Conservation (phyloP, 2,888 invertebrate genomes). For the Erpobdella octoculata region DNA sequence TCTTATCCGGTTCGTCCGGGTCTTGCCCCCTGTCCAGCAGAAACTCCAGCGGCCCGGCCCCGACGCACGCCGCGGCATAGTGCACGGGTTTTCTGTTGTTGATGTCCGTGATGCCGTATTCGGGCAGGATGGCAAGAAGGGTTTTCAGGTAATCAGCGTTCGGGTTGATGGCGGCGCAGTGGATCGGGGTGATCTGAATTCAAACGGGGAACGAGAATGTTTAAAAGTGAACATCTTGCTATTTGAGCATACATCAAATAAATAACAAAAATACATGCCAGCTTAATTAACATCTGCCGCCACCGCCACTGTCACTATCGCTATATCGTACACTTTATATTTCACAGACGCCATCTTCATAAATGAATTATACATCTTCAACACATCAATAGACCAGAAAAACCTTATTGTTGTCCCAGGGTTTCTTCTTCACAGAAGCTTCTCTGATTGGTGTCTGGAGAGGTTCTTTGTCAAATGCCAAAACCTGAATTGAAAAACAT, state of each 20-base stretch:
- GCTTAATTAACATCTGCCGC: background rate
- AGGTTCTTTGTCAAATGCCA: slow-evolving; percentile 49
- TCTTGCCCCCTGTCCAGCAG: slow-evolving; percentile 46
- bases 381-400: slow-evolving; percentile 13
- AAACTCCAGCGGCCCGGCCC: slow-evolving; percentile 53
- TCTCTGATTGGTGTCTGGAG: slow-evolving; percentile 41
- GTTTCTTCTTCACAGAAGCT: slow-evolving; percentile 52
- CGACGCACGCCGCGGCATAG: slow-evolving; percentile 56
- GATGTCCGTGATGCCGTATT: slow-evolving; percentile 53
- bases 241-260: background rate
- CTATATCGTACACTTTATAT: background rate
- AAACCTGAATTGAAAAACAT: no score
- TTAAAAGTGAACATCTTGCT: background rate
- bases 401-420: slow-evolving; percentile 46
- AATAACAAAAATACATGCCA: background rate
- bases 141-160: slow-evolving; percentile 53
- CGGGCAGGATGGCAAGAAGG: slow-evolving; percentile 52
- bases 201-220: background rate
- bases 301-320: background rate
- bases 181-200: slow-evolving; percentile 54
- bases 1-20: slow-evolving; percentile 46
- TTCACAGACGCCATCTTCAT: background rate
- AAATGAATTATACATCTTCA: no score
- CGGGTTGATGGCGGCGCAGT: slow-evolving; percentile 57
- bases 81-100: slow-evolving; percentile 54